These are phyloP conservation scores for Blomia tropicalis DNA, from an alignment of 2,888 invertebrate genomes.

Conservation along the genomic window DNA sequence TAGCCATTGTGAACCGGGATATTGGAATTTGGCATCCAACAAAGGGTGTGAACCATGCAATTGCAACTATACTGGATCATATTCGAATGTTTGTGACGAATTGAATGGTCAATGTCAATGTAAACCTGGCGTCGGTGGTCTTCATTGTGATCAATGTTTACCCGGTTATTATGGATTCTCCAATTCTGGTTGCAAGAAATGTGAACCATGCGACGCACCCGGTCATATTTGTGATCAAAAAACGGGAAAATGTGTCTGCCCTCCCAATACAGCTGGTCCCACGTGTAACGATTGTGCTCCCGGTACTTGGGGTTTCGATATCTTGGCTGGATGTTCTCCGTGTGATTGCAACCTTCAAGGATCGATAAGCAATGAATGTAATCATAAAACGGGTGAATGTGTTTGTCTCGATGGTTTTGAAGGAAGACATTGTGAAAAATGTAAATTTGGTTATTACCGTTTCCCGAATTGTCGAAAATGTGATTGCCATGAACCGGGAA, in stretches of 20 bases:
- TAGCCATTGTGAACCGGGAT: conserved; percentile 41
- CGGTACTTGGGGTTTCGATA: conserved; percentile 62
- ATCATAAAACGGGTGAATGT: conserved; percentile 53
- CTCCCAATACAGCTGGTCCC: conserved; percentile 63
- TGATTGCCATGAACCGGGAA: conserved; percentile 60
- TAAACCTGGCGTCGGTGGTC: conserved; percentile 39
- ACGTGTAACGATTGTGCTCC: conserved; percentile 62
- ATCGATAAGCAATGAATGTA: conserved; percentile 50
- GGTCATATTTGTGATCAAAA: conserved; percentile 77
- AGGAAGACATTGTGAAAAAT: conserved; percentile 57
- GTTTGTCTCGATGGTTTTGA: conserved; percentile 37
- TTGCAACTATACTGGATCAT: conserved; percentile 45
- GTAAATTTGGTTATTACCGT: conserved; percentile 69
- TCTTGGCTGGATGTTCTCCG: conserved; percentile 58
- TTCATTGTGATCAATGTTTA: conserved; percentile 39
- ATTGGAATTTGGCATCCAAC: conserved; percentile 50
- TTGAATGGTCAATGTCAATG: conserved; percentile 53
- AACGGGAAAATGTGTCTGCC: conserved; percentile 82
- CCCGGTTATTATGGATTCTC: conserved; percentile 40
- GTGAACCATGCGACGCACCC: conserved; percentile 56
- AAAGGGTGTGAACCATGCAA: conserved; percentile 68
- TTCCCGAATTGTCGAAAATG: conserved; percentile 74
- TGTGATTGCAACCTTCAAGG: conserved; percentile 61
- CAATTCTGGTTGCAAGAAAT: conserved; percentile 43
- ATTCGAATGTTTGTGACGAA: conserved; percentile 49